Base-by-base conservation (phyloP, 2,888 invertebrate species). In the Perizoma flavofasciatum region DNA sequence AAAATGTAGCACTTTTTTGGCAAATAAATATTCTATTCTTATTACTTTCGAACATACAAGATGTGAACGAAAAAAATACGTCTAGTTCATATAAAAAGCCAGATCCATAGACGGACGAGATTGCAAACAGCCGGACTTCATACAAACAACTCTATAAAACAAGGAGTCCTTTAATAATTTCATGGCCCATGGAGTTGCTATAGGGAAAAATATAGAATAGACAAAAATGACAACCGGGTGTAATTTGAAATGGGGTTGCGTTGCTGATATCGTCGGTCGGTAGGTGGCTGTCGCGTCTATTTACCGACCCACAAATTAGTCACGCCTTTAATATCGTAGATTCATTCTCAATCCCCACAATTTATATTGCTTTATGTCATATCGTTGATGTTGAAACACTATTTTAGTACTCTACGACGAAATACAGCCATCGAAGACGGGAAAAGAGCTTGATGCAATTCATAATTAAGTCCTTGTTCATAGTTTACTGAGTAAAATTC, bases 141-240 rank as follows among this genome's bases (percentile, higher is more conserved):
- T 10, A 49, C 32, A 34, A 32, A 6, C 57, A 9, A 6, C 57
- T 39, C 56, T 84, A 81, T 75, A 37, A 37, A 37, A 74, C 78
- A 79, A 79, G 80, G 78, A 78, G 77, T 82, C 78, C 79, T 0
- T 86, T 81, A 86, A 83, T 86, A 83, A 88, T 89, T 89, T 86
- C 85, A 90, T 79, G 85, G 85, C 71, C 77, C 85, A 83, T 86
- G 72, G 80, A 81, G 67, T 78, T 69, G 76, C 80, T 83, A 86
- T 86, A 74, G 83, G 79, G 65, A 79, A 87, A 88, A 89, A 89
- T 89, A 85, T 78, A 87, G 81, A 90, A 89, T 83, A 85, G 82
- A 74, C 74, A 84, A 83, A 59, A 86, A 88, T 84, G 84, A 84
- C 86, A 85, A 86, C 84, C 78, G 84, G 72, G 77, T 78, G 79